Percentiles rank a stretch among this genome's conserved stretches.
Evolutionary conservation across 2,888 invertebrate genomes (phyloP).

Genomic region (Pammene fasciana): DNA sequence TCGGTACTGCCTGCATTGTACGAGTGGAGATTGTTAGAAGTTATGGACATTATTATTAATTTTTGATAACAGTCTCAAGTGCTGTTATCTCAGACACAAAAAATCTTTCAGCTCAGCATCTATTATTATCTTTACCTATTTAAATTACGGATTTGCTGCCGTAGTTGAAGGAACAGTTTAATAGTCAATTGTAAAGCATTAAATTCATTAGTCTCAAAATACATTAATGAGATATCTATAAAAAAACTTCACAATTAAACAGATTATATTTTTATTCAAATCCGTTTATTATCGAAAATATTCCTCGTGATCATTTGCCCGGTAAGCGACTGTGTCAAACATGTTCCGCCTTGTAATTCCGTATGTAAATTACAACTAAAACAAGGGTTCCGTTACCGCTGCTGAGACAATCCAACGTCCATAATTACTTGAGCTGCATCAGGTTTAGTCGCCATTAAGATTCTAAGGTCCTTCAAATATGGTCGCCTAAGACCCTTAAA

Average conservation of each 20-base stretch:
- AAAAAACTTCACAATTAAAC: not conserved
- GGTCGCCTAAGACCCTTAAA: slow-evolving; percentile 55
- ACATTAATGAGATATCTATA: too few species aligned
- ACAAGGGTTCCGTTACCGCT: slow-evolving; percentile 73
- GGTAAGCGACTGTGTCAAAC: slow-evolving; percentile 71
- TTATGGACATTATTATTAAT: slow-evolving; percentile 49
- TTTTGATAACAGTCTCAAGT: not conserved
- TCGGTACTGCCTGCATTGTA: slow-evolving; percentile 67
- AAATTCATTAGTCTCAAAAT: too few species aligned
- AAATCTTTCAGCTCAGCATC: not conserved
- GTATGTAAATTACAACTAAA: slow-evolving; percentile 81
- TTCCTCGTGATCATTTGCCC: slow-evolving; percentile 16
- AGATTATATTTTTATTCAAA: not conserved
- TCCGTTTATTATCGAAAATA: not conserved
- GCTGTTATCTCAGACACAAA: not conserved
- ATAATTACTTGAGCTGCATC: slow-evolving; percentile 52
- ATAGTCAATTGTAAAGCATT: too few species aligned
- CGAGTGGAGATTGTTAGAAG: slow-evolving; percentile 69
- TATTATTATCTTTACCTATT: not conserved
- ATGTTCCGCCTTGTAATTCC: slow-evolving; percentile 77
- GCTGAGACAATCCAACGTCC: slow-evolving; percentile 61
- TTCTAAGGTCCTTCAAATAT: slow-evolving; percentile 50
- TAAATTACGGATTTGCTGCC: not conserved
- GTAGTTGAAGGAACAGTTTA: too few species aligned
- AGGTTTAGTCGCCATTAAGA: slow-evolving; percentile 44